Evolutionary conservation across 2,797 vertebrate species (phyloP).

Genomic region (Tragopan temminckii): DNA sequence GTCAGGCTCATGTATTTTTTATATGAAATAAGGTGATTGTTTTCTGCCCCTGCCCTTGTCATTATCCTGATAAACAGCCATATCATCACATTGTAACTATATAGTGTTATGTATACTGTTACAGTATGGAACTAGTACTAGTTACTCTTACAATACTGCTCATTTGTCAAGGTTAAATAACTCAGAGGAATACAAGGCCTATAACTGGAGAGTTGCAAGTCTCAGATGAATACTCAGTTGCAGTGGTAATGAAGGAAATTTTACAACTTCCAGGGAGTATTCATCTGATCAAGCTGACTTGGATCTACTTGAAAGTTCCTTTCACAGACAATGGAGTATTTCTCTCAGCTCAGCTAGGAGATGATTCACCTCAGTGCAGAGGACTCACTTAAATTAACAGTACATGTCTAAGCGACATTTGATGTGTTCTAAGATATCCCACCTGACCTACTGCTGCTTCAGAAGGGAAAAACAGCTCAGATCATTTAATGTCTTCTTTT

Average conservation of each 20-base stretch:
- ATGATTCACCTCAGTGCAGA: neutral
- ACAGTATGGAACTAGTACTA: neutral
- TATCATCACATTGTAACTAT: neutral
- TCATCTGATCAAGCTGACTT: neutral
- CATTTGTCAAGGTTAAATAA: neutral
- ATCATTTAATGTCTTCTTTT: neutral
- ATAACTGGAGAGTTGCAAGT: neutral
- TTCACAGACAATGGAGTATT: neutral
- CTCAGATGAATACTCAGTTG: neutral
- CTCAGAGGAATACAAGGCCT: neutral
- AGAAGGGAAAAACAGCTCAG: neutral
- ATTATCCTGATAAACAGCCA: neutral
- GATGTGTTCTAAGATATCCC: neutral
- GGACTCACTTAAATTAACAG: neutral
- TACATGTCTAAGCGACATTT: neutral
- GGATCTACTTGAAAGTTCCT: neutral
- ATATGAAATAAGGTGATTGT: neutral
- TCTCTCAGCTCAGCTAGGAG: neutral
- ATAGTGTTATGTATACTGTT: neutral
- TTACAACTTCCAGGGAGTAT: neutral
- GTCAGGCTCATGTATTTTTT: neutral
- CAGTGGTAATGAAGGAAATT: neutral
- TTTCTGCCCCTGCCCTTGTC: neutral
- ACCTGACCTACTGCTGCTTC: neutral
- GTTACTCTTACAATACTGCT: neutral